Evolutionary conservation across 2,888 invertebrate species (phyloP).

Genomic region (Nemapogon koenigi): DNA sequence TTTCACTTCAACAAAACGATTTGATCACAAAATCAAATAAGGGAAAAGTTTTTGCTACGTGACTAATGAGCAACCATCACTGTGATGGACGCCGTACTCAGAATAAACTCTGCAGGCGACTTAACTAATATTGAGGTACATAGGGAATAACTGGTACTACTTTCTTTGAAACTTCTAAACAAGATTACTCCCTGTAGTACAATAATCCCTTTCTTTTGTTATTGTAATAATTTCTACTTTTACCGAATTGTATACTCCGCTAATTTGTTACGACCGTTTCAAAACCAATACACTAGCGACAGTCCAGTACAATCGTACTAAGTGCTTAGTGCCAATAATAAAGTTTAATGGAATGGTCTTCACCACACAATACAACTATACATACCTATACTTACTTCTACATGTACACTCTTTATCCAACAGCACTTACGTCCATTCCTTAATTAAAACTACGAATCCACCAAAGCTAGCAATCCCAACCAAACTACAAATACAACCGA

Average conservation of each 20-base stretch:
- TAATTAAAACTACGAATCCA: conserved; percentile 10
- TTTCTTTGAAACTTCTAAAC: conserved; percentile 13
- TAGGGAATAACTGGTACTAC: conserved; percentile 9
- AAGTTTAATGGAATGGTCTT: conserved; percentile 5
- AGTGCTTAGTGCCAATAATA: conserved; percentile 7
- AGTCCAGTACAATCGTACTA: conserved; percentile 5
- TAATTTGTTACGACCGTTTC: conserved; percentile 7
- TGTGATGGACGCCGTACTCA: conserved; percentile 25
- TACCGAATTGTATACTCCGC: conserved; percentile 1
- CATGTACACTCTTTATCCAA: conserved; percentile 1
- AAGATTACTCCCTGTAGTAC: conserved; percentile 12
- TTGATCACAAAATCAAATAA: conserved; percentile 22
- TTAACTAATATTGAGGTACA: conserved; percentile 7
- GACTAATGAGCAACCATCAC: conserved; percentile 31
- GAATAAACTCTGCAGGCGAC: conserved; percentile 4
- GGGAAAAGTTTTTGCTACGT: conserved; percentile 25
- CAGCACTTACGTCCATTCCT: conserved; percentile 6
- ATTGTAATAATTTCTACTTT: conserved; percentile 3
- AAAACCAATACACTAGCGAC: conserved; percentile 3
- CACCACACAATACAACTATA: not conserved
- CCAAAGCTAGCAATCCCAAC: too few relatives aligned
- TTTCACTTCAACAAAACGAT: conserved; percentile 9
- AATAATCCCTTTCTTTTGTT: conserved; percentile 11
- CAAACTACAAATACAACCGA: too few relatives aligned
- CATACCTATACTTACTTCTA: not conserved